Base-by-base conservation (phyloP, 2,113 vertebrate species). In the Gadus chalcogrammus region DNA sequence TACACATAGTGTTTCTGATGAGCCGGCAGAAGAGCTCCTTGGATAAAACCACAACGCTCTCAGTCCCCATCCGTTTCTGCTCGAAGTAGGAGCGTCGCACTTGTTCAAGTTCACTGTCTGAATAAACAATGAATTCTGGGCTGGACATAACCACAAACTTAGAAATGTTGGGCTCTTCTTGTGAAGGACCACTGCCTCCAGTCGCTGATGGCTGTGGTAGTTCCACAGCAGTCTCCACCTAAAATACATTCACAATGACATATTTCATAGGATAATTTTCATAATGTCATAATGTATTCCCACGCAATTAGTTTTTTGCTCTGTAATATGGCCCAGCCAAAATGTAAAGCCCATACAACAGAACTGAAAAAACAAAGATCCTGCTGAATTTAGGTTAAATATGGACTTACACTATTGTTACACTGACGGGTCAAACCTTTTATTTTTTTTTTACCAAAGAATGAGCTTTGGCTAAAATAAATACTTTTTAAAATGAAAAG, bases 11-110 rank as follows among this genome's bases (percentile, higher is more conserved):
- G 72, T 77, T 77, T 71, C 72, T 74, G 58, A 76, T 68, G 67
- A 76, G 73, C 27, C 69, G 60, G 22, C 78, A 83, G 56, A 79
- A 67, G 67, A 84, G 74, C 31, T 77, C 79, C 52, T 81, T 71
- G 2, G 74, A 80, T 65, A 74, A 70, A 16, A 20, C 15, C 20
- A 59, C 15, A 11, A 1, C 24, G 17, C 35, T 38, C 70, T 75
- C 56, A 1, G 65, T 72, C 48, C 69, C 76, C 16, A 82, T 69
- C 38, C 68, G 62, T 48, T 84, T 69, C 73, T 84, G 67, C n/a
- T 82, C 75, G 17, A 80, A 82, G 76, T 74, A 77, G 70, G 61
- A 56, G 7, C 28, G 20, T 73, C 69, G 5, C 1, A 20, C 67
- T 3, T 75, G 69, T 20, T 79, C 64, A 61, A 81, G 78, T 13